Percentiles rank a stretch among this genome's conserved stretches.
phyloP scores from a whole-genome alignment of 2,888 invertebrate genomes.

The Zele albiditarsus region DNA sequence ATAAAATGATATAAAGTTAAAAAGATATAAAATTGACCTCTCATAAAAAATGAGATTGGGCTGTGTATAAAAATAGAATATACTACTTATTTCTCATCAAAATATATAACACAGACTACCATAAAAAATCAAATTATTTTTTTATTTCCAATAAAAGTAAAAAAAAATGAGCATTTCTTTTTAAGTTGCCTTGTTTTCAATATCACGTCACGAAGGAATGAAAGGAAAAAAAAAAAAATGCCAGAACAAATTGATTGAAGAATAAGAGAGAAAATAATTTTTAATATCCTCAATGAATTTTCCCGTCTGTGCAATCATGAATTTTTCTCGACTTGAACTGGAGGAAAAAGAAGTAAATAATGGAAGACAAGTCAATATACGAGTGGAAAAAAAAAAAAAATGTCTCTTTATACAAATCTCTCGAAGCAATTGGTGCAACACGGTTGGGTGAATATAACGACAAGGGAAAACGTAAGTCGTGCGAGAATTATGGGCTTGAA shows the following conservation, averaged over 20 bases:
- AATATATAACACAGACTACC: not conserved
- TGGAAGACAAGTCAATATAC: not conserved
- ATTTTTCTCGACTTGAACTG: not conserved
- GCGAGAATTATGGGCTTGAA: conserved; percentile 34
- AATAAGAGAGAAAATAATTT: not conserved
- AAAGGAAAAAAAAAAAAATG: not conserved
- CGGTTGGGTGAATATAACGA: conserved; percentile 16
- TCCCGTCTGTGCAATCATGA: not conserved
- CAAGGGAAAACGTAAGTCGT: conserved; percentile 31
- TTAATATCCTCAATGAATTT: not conserved
- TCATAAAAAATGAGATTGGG: not conserved
- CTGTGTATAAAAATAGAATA: not conserved
- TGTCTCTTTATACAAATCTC: conserved; percentile 17
- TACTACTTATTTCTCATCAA: not conserved
- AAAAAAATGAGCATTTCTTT: not conserved
- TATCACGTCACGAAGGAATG: not conserved
- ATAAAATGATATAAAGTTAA: not conserved
- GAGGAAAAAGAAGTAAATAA: not conserved
- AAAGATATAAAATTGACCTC: not conserved
- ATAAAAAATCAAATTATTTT: not conserved
- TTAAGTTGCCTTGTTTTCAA: not conserved
- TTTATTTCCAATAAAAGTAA: not conserved
- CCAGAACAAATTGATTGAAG: not conserved
- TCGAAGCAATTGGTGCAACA: conserved; percentile 14
- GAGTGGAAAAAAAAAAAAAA: not conserved